Conservation (phyloP, 2,113 vertebrate species). For the Ailurus styani region DNA sequence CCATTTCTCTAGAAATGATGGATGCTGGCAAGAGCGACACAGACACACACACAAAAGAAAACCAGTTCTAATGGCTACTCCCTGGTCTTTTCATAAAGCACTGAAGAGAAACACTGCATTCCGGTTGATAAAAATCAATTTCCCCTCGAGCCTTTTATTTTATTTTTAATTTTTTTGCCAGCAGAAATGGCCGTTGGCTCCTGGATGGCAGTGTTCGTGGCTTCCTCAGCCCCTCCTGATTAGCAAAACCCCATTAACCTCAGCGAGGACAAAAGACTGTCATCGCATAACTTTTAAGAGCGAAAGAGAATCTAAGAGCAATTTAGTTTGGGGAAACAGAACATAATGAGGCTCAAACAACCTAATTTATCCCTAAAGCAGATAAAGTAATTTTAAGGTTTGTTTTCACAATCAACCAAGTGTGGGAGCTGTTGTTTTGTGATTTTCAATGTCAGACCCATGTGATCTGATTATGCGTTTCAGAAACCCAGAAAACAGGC, state of each 20-base stretch:
- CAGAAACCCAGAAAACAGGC: background rate
- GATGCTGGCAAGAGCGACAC: background rate
- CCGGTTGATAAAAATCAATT: background rate
- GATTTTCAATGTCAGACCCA: background rate
- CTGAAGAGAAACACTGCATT: background rate
- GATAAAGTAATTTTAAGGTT: constrained; percentile 12
- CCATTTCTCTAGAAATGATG: background rate
- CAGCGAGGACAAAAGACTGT: background rate
- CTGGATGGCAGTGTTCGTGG: background rate
- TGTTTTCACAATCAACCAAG: background rate
- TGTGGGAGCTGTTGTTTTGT: background rate
- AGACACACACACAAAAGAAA: background rate
- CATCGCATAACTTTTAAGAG: constrained; percentile 6
- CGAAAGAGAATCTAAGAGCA: background rate
- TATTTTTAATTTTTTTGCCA: background rate
- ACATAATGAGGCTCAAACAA: constrained; percentile 1
- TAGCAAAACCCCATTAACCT: background rate
- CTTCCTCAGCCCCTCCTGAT: background rate
- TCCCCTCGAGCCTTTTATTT: background rate
- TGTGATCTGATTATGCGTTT: background rate
- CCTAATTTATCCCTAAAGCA: background rate
- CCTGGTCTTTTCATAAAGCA: background rate
- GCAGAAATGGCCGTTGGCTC: background rate
- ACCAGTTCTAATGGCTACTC: background rate
- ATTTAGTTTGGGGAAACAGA: constrained; percentile 38